These are phyloP conservation scores for Esox lucius DNA, from an alignment of 2,797 vertebrate species.

Conservation along the genomic window DNA sequence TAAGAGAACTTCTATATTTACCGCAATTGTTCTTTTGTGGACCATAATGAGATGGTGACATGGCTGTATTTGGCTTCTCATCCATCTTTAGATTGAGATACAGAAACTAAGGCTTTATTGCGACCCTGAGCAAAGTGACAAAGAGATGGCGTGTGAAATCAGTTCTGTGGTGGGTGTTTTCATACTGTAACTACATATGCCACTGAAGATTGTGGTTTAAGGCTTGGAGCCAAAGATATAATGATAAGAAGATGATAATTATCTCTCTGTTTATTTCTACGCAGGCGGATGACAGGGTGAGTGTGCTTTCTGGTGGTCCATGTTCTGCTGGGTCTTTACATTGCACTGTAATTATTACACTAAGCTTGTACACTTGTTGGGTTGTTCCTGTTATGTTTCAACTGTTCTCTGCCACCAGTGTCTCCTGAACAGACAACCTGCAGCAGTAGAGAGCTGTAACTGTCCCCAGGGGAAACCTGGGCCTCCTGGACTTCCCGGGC, in stretches of 20 bases:
- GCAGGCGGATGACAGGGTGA: slow-evolving; percentile 67
- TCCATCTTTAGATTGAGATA: slow-evolving; percentile 51
- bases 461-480: slow-evolving; percentile 63
- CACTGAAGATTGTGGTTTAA: background rate
- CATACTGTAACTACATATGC: background rate
- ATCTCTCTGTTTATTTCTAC: slow-evolving; percentile 25
- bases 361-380: background rate
- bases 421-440: slow-evolving; percentile 46
- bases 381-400: background rate
- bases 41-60: background rate
- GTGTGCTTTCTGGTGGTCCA: slow-evolving; percentile 13
- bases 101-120: slow-evolving; percentile 69
- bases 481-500: slow-evolving; percentile 53
- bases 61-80: background rate
- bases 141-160: slow-evolving; percentile 69
- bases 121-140: slow-evolving; percentile 63
- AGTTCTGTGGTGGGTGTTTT: slow-evolving; percentile 57
- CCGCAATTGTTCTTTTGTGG: background rate
- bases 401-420: slow-evolving; percentile 46
- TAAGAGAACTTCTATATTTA: background rate
- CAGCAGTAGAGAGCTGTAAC: slow-evolving; percentile 45
- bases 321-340: background rate
- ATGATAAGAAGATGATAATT: background rate
- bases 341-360: background rate
- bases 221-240: background rate